A percentile compares a stretch with the other conserved stretches of the same genome.
Evolutionary conservation across 2,113 vertebrate genomes (phyloP).

Genomic region (Chaenogobius annularis): DNA sequence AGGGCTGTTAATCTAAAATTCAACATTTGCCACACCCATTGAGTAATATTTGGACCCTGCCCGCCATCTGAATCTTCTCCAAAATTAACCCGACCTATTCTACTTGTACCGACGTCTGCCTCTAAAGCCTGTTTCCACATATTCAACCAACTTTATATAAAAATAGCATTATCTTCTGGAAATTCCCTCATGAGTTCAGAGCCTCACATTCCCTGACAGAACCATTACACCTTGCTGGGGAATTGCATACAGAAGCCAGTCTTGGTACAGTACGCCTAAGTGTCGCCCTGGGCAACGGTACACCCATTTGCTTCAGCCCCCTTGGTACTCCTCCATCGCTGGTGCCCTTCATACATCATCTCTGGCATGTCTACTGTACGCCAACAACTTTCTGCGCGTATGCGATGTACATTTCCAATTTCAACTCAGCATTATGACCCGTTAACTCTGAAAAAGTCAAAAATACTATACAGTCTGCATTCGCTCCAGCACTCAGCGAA

Average conservation of each 20-base stretch:
- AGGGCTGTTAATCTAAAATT: too few species aligned
- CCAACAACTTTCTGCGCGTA: slow-evolving; percentile 20
- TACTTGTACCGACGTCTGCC: neutral
- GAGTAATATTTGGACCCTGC: neutral
- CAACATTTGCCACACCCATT: too few species aligned
- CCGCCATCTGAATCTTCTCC: neutral
- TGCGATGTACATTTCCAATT: slow-evolving; percentile 9
- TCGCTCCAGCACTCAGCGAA: slow-evolving; percentile 3
- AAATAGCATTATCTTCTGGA: slow-evolving; percentile 3
- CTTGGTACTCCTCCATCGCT: slow-evolving; percentile 27
- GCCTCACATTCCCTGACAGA: slow-evolving; percentile 25
- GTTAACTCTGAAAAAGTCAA: slow-evolving; percentile 16
- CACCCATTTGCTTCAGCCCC: slow-evolving; percentile 37
- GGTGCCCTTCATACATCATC: slow-evolving; percentile 46
- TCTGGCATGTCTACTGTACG: slow-evolving; percentile 45
- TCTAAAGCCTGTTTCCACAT: neutral
- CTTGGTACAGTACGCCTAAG: slow-evolving; percentile 27
- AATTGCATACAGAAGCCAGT: slow-evolving; percentile 22
- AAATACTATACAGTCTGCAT: slow-evolving; percentile 11
- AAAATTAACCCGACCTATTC: neutral
- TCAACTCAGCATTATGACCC: slow-evolving; percentile 9
- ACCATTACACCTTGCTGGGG: slow-evolving; percentile 23
- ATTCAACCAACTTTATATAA: neutral
- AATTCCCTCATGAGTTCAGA: slow-evolving; percentile 26
- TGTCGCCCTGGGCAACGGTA: slow-evolving; percentile 38